Evolutionary conservation across 2,797 vertebrate species (phyloP).

Genomic region (Eleutherodactylus coqui): DNA sequence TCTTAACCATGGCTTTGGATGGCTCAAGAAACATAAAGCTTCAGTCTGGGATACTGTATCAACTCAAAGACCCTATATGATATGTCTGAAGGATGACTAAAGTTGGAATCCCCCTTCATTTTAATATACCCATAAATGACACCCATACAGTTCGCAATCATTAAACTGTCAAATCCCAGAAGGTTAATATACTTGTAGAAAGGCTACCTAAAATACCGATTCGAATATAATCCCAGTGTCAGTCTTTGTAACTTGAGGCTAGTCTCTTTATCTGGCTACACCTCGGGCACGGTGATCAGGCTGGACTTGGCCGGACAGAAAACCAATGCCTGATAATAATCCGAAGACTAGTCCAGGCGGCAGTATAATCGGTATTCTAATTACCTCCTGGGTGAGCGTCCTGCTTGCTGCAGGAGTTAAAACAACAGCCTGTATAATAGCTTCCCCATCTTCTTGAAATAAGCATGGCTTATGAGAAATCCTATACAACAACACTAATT

Average conservation of each 20-base stretch:
- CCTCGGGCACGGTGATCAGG: slow-evolving; percentile 44
- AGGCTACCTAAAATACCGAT: not conserved
- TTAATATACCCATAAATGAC: not conserved
- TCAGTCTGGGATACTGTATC: not conserved
- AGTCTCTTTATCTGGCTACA: slow-evolving; percentile 36
- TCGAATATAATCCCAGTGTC: slow-evolving; percentile 26
- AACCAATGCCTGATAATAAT: slow-evolving; percentile 30
- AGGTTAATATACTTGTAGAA: not conserved
- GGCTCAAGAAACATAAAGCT: not conserved
- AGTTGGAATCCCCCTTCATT: not conserved
- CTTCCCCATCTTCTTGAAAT: slow-evolving; percentile 70
- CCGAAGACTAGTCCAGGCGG: not conserved
- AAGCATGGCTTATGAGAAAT: slow-evolving; percentile 72
- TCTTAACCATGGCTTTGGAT: not conserved
- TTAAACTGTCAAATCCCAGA: not conserved
- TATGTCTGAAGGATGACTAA: not conserved
- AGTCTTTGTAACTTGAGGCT: slow-evolving; percentile 35
- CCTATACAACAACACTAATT: slow-evolving; percentile 69
- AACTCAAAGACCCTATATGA: not conserved
- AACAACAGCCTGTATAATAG: slow-evolving; percentile 55
- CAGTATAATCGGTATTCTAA: slow-evolving; percentile 25
- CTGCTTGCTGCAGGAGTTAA: slow-evolving; percentile 57
- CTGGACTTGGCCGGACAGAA: slow-evolving; percentile 25
- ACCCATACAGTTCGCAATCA: not conserved
- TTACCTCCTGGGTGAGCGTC: slow-evolving; percentile 14